These are phyloP conservation scores for Zaprionus tsacasi DNA, from an alignment of 1,140 invertebrate species.

Conservation along the genomic window DNA sequence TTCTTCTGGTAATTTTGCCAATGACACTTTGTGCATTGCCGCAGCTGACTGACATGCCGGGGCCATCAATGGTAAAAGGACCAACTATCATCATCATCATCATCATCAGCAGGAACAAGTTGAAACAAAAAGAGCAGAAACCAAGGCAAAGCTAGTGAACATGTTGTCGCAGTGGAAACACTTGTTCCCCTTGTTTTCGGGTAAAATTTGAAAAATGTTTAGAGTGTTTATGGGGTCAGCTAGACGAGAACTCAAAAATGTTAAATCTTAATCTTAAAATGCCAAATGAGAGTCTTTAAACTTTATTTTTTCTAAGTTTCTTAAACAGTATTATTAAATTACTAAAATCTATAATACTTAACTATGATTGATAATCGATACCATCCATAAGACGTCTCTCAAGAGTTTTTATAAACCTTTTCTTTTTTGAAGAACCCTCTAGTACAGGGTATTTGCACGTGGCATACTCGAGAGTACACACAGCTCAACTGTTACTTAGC, in stretches of 20 bases:
- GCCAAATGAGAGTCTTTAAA: too few relatives aligned
- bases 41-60: slow-evolving; percentile 42
- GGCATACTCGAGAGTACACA: neutral
- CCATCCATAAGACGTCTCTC: too few relatives aligned
- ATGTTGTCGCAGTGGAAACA: slow-evolving; percentile 34
- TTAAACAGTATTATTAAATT: too few relatives aligned
- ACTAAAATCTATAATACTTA: too few relatives aligned
- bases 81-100: slow-evolving; percentile 48
- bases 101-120: slow-evolving; percentile 32
- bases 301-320: too few relatives aligned
- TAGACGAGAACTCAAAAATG: neutral
- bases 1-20: slow-evolving; percentile 46
- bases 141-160: neutral
- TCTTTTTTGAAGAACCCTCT: too few relatives aligned
- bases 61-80: slow-evolving; percentile 49
- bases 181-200: slow-evolving; percentile 26
- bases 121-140: slow-evolving; percentile 4
- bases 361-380: too few relatives aligned
- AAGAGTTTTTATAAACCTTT: too few relatives aligned
- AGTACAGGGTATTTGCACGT: neutral
- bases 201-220: neutral
- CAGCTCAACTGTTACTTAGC: neutral
- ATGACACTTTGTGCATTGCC: slow-evolving; percentile 59
- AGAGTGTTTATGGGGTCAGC: neutral
- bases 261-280: too few relatives aligned